Evolutionary conservation across 2,113 vertebrate species (phyloP).

Genomic region (Misgurnus mizolepis): DNA sequence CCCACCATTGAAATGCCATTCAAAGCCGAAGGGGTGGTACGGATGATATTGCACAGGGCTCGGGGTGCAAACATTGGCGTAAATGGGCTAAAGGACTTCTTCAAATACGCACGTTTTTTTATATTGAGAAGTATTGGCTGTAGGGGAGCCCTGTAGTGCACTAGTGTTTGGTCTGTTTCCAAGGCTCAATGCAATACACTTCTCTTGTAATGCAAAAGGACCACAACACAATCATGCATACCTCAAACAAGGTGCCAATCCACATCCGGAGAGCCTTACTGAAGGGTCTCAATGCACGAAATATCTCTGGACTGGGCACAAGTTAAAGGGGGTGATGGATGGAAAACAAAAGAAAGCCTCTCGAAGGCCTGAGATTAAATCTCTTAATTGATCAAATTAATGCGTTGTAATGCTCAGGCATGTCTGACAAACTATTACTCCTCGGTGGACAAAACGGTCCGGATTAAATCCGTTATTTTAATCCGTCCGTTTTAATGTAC

Average conservation of each 20-base stretch:
- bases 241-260: conserved; percentile 72
- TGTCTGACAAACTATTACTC: conserved; percentile 50
- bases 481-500: conserved; percentile 63
- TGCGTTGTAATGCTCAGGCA: conserved; percentile 47
- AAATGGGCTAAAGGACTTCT: conserved; percentile 77
- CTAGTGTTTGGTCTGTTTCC: conserved; percentile 76
- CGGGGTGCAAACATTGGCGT: conserved; percentile 75
- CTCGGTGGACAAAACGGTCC: conserved; percentile 43
- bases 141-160: conserved; percentile 67
- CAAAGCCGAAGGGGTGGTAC: conserved; percentile 69
- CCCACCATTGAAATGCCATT: conserved; percentile 70
- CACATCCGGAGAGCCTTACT: conserved; percentile 58
- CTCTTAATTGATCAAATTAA: conserved; percentile 52
- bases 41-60: conserved; percentile 74
- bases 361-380: conserved; percentile 35
- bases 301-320: conserved; percentile 28
- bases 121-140: conserved; percentile 71
- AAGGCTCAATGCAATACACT: conserved; percentile 67
- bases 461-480: conserved; percentile 60
- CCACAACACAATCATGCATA: conserved; percentile 65
- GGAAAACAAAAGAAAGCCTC: conserved; percentile 21
- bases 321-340: conserved; percentile 12
- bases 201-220: conserved; percentile 75
- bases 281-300: conserved; percentile 29
- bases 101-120: conserved; percentile 78